Evolutionary conservation across 2,797 vertebrate species (phyloP).

Genomic region (Australoheros facetus): DNA sequence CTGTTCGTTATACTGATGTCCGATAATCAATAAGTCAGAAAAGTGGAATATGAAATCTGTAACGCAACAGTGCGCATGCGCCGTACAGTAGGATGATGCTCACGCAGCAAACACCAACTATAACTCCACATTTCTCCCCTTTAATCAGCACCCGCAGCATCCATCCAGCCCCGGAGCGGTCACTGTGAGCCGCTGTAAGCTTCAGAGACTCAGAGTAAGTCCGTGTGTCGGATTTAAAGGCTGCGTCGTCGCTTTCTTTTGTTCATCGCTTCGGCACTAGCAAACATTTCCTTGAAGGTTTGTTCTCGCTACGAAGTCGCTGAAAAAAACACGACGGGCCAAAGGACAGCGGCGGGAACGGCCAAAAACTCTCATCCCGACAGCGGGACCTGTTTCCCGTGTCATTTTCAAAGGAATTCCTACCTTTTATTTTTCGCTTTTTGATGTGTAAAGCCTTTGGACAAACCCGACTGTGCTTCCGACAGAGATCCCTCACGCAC

Average conservation of each 20-base stretch:
- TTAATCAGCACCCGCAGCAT: background rate
- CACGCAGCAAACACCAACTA: slow-evolving; percentile 7
- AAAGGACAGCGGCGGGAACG: slow-evolving; percentile 9
- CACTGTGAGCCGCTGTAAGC: accelerated
- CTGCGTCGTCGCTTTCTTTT: slow-evolving; percentile 58
- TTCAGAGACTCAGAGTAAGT: background rate
- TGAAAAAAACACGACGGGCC: background rate
- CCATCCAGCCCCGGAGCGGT: background rate
- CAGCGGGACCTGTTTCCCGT: accelerated
- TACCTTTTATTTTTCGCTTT: slow-evolving; percentile 64
- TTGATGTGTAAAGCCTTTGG: slow-evolving; percentile 58
- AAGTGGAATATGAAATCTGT: background rate
- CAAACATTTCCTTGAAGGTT: slow-evolving; percentile 74
- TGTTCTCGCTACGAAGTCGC: slow-evolving; percentile 40
- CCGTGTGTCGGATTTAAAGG: background rate
- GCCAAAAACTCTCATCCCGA: accelerated
- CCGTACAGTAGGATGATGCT: slow-evolving; percentile 30
- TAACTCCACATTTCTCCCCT: background rate
- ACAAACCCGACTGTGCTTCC: slow-evolving; percentile 64
- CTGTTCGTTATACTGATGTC: background rate
- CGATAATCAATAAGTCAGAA: background rate
- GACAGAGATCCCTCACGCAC: slow-evolving; percentile 49
- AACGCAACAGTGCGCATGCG: slow-evolving; percentile 38
- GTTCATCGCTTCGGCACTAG: slow-evolving; percentile 68
- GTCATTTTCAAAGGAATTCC: background rate